Evolutionary conservation across 1,140 invertebrate species (phyloP), one percentile per base, ranked within the genome.

Genomic region (Drosophila insularis): DNA sequence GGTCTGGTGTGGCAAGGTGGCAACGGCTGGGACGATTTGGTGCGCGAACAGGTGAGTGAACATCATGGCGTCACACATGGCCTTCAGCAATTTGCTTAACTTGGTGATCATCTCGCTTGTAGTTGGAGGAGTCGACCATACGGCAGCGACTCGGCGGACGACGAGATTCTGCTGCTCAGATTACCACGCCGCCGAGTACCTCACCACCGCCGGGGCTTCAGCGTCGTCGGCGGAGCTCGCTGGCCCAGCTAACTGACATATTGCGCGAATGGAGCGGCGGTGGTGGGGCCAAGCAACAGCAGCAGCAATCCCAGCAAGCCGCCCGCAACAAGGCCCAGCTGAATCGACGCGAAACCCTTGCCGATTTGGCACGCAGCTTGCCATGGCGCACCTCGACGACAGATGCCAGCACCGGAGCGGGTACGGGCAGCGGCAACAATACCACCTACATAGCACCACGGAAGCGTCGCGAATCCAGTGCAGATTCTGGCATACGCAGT

Each of bases 1-100:
- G 97, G 97, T 8, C 92, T 98, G 91, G 95, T 97, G 89, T 98
- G 97, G 97, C 96, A 97, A 89, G 97, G 97, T 43, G 97, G 96
- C 80, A 98, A 98, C 92, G 97, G 97, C 74, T 97, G 97, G 95
- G 97, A 98, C 94, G 97, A 98, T 92, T 93, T 97, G 71, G 94
- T 97, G 32, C 93, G 96, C 78, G 97, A 97, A 85, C 96, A 96
- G 89, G 91, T 92, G 62, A 71, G 76, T 69, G 6, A 27, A 27
- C 27, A 27, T 27, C 27, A 27, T 6, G 5, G 23, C 23, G 23
- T 1, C n/a, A n/a, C n/a, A n/a, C n/a, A n/a, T 23, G 2, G 6
- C 6, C 5, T 1, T 27, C 27, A 27, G 27, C 27, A 27, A 27
- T 4, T 7, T 37, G 35, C 21, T 8, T 11, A 4, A 13, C 10